These are phyloP conservation scores for Macaca nemestrina DNA, from an alignment of 2,113 vertebrate genomes.

Conservation along the genomic window DNA sequence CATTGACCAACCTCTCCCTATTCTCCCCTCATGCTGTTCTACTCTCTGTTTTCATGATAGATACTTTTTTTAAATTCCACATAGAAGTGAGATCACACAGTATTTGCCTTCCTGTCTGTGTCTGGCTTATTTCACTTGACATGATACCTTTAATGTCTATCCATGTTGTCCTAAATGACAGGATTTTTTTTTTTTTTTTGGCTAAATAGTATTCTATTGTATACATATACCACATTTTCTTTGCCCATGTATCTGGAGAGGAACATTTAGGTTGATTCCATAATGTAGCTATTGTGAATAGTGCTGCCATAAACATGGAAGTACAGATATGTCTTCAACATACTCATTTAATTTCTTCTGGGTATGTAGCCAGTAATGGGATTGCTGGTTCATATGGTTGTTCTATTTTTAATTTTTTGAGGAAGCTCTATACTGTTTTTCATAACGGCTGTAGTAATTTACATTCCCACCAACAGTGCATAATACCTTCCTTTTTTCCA, in stretches of 20 bases:
- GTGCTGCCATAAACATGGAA: background rate
- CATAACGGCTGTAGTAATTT: background rate
- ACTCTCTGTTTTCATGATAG: background rate
- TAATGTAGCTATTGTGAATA: background rate
- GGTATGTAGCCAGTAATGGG: background rate
- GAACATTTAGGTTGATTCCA: background rate
- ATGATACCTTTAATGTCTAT: background rate
- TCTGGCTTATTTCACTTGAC: background rate
- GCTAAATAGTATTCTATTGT: background rate
- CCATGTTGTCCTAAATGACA: background rate
- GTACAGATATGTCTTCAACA: background rate
- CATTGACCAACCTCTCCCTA: background rate
- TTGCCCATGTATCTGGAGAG: background rate
- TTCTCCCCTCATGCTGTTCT: background rate
- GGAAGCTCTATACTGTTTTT: background rate
- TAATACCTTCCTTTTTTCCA: background rate
- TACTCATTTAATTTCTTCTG: background rate
- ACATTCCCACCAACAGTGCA: background rate
- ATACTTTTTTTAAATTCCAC: background rate
- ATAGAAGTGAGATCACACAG: background rate
- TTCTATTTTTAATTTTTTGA: background rate
- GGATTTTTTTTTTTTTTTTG: background rate
- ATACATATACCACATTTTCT: background rate
- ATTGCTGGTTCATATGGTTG: background rate
- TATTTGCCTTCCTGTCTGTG: background rate